Base-by-base conservation (phyloP, 2,888 invertebrate species). In the Amphipoea oculea region DNA sequence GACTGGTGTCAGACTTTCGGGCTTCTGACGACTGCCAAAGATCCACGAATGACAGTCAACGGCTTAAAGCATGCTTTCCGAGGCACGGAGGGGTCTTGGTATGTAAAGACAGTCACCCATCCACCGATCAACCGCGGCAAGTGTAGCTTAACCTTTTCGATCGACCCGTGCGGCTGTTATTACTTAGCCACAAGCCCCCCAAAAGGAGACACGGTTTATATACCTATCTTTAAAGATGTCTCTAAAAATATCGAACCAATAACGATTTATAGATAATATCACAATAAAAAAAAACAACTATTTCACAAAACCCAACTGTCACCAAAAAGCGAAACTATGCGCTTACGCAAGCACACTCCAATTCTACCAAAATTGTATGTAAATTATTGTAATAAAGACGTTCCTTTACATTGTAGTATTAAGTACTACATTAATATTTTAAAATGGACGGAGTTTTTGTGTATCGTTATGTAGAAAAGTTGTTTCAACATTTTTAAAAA, bases 381-480 rank as follows among this genome's bases (percentile, higher is more conserved):
- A 54, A 84, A 81, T 81, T 20, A 45, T 40, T 36, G 4, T 48
- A 74, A 85, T 85, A 78, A 81, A 85, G 82, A 78, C 20, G 85
- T 78, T 65, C 29, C 45, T 23, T 9, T 11, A 48, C 60, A 12
- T 0, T 54, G 40, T 76, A 40, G 65, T 74, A 71, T 76, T 63
- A 62, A 82, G 75, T 68, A 82, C 54, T 72, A 76, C 54, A 84
- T 85, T 78, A 71, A 77, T 85, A 78, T 84, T 81, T 81, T 65
- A 72, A 85, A 85, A 78, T 69, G 77, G 63, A 51, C 48, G 45
- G 62, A 36, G 62, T n/a, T 69, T 66, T 1, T 72, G 4, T 36
- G 81, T 77, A 84, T 3, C 0, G 12, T 72, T 40, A 23, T 0
- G n/a, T 1, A 6, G n/a, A 78, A 36, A 85, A 85, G 57, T 48